Base-by-base conservation (phyloP, 1,140 invertebrate species). In the Thalassaphorura encarpata region DNA sequence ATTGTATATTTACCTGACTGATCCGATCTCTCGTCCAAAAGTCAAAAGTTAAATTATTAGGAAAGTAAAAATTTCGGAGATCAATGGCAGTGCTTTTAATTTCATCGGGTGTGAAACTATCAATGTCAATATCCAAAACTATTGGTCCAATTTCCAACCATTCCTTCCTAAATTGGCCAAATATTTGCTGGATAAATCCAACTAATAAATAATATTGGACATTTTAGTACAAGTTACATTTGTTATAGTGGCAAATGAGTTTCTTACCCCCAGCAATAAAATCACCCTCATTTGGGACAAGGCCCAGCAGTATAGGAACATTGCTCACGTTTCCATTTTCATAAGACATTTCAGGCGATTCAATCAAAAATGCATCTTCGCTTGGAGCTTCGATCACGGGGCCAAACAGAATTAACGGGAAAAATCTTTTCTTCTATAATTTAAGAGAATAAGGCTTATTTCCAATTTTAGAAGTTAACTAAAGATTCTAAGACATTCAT, bases 341-440 rank as follows among this genome's bases (percentile, higher is more conserved):
- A 31, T 60, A 60, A 3, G 58, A 52, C 29, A 42, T 24, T 18
- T 56, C 56, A 1, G 53, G 46, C 3, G 52, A 41, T 46, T 55
- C 47, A 13, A 26, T 24, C 1, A 60, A 40, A 41, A 55, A 55
- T 5, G 58, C 52, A 2, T 40, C 39, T 5, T 16, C 6, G 13
- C 33, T 29, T 23, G 52, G 41, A 43, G 2, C 15, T 40, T 36
- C 15, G 31, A 54, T 28, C 6, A 41, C 21, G 8, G 51, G 51
- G 15, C 51, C 51, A 52, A 52, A 52, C 15, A 42, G 26, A 3
- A 52, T 19, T 8, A 26, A 21, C 6, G 51, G 51, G 24, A 52
- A 52, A 24, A 52, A 15, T 40, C 26, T 41, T 6, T 52, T 31
- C 5, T 52, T 29, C 51, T 52, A 24, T 11, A 36, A n/a, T 11